A percentile compares a stretch with the other conserved stretches of the same genome.
These are phyloP conservation scores for Drosophila sturtevanti DNA, from an alignment of 1,140 invertebrate genomes.

Conservation along the genomic window DNA sequence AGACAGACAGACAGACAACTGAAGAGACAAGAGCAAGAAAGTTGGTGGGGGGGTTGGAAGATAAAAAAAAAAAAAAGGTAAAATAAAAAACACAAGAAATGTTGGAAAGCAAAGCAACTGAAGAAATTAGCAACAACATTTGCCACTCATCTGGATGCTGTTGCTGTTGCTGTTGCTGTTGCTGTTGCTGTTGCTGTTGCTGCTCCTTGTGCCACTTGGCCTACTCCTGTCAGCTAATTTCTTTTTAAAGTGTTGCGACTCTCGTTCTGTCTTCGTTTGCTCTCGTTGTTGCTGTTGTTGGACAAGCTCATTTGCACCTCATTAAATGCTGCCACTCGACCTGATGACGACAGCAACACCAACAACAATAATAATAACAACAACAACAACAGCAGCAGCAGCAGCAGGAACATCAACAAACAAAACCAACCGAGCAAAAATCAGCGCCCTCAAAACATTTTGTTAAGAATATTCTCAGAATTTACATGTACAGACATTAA, in stretches of 20 bases:
- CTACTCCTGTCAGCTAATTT: slow-evolving; percentile 78
- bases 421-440: slow-evolving; percentile 5
- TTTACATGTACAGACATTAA: neutral
- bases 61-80: slow-evolving; percentile 12
- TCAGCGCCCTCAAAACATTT: slow-evolving; percentile 8
- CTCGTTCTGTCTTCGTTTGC: slow-evolving; percentile 29
- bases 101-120: slow-evolving; percentile 52
- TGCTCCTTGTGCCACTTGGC: slow-evolving; percentile 67
- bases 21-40: slow-evolving; percentile 19
- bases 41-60: neutral
- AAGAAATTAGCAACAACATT: slow-evolving; percentile 76
- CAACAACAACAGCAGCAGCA: neutral
- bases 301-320: slow-evolving; percentile 82
- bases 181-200: slow-evolving; percentile 12
- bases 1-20: slow-evolving; percentile 31
- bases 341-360: slow-evolving; percentile 54
- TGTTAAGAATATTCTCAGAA: slow-evolving; percentile 7
- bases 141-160: slow-evolving; percentile 54
- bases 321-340: slow-evolving; percentile 81
- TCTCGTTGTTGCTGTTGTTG: slow-evolving; percentile 34
- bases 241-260: slow-evolving; percentile 76
- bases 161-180: neutral
- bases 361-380: slow-evolving; percentile 17
- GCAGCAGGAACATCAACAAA: neutral
- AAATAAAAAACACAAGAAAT: slow-evolving; percentile 26